Evolutionary conservation across 2,797 vertebrate genomes (phyloP).

Genomic region (Tapera naevia): DNA sequence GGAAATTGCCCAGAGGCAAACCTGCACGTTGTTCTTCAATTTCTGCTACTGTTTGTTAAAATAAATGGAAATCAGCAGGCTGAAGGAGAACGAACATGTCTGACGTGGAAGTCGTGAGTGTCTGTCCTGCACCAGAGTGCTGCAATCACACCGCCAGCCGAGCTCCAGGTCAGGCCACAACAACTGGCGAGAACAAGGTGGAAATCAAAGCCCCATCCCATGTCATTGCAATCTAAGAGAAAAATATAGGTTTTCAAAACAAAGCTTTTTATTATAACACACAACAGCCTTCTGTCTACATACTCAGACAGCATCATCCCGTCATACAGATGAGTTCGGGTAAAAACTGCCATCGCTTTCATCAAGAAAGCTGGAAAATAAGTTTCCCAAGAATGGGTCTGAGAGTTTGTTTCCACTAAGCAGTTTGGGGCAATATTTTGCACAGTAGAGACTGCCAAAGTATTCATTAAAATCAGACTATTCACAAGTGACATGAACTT

Average conservation of each 20-base stretch:
- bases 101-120: neutral
- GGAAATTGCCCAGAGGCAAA: neutral
- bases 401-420: neutral
- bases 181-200: neutral
- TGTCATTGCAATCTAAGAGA: neutral
- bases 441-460: neutral
- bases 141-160: neutral
- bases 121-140: neutral
- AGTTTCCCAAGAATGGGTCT: neutral
- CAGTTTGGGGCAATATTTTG: neutral
- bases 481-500: neutral
- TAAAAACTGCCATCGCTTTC: neutral
- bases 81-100: neutral
- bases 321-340: neutral
- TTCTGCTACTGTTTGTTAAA: constrained; percentile 23
- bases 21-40: neutral
- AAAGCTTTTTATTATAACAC: neutral
- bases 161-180: constrained; percentile 5
- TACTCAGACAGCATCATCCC: neutral
- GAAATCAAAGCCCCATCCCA: neutral
- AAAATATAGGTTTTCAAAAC: constrained; percentile 32
- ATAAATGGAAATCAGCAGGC: neutral
- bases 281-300: neutral
- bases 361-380: neutral
- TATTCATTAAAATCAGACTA: neutral